A percentile compares a stretch with the other conserved stretches of the same genome.
Evolutionary conservation across 2,797 vertebrate species (phyloP).

Genomic region (Gymnocypris eckloni): DNA sequence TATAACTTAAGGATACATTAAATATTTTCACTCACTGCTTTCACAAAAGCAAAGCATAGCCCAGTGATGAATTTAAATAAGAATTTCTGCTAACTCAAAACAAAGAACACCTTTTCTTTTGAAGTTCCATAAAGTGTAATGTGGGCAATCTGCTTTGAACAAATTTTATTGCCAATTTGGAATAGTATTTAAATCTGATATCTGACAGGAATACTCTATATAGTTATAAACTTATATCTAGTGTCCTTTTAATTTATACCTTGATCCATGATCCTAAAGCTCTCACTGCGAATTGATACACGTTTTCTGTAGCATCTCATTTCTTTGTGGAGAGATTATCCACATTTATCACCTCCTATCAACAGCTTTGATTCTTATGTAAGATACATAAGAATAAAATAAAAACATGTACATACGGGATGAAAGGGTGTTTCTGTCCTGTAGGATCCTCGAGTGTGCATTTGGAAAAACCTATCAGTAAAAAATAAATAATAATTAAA

Average conservation of each 20-base stretch:
- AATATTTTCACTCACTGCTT: not conserved
- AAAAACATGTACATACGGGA: conserved; percentile 68
- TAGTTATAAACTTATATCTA: not conserved
- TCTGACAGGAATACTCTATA: not conserved
- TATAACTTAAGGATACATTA: not conserved
- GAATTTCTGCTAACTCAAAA: not conserved
- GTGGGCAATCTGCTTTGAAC: not conserved
- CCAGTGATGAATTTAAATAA: not conserved
- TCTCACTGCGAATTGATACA: no score
- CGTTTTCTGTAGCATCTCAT: no score
- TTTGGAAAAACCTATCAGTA: conserved; percentile 80
- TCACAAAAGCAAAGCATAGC: not conserved
- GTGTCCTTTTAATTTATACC: no score
- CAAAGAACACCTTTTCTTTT: not conserved
- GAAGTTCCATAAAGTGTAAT: not conserved
- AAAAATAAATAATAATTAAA: not conserved
- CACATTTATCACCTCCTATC: no score
- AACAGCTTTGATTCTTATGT: not conserved
- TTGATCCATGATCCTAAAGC: no score
- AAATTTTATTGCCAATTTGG: not conserved
- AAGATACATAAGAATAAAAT: not conserved
- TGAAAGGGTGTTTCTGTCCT: conserved; percentile 67
- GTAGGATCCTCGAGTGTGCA: conserved; percentile 66
- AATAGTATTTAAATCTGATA: not conserved
- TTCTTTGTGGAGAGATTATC: no score